Percentiles rank a stretch among this genome's conserved stretches.
Conservation (phyloP, 2,888 invertebrate species). For the Eugnorisma glareosa region DNA sequence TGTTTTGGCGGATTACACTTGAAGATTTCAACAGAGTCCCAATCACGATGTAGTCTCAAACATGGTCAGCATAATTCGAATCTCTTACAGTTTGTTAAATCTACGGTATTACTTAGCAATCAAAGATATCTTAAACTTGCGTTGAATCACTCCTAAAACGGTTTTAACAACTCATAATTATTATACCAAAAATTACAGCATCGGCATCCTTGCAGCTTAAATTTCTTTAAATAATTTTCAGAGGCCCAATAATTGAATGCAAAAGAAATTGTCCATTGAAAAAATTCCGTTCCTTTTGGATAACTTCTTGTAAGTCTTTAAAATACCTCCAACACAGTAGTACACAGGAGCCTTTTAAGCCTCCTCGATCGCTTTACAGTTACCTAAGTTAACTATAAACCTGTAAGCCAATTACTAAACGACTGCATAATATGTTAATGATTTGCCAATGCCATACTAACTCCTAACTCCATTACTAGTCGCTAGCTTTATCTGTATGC, state of each 20-base stretch:
- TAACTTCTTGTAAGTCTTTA: not conserved
- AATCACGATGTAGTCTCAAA: too few relatives aligned
- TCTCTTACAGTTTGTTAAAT: not conserved
- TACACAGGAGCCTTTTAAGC: slow-evolving; percentile 7
- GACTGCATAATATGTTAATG: slow-evolving; percentile 62
- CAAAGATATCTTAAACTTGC: too few relatives aligned
- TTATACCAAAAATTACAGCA: too few relatives aligned
- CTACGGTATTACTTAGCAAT: not conserved
- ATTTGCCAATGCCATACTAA: slow-evolving; percentile 59
- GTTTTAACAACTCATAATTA: too few relatives aligned
- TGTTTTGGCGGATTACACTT: not conserved
- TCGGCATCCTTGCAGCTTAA: too few relatives aligned
- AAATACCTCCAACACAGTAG: not conserved
- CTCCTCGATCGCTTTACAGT: slow-evolving; percentile 37
- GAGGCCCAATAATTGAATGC: not conserved
- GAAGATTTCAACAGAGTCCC: too few relatives aligned
- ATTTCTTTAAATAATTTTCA: not conserved
- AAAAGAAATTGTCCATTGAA: not conserved
- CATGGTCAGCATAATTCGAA: not conserved
- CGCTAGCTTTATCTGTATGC: slow-evolving; percentile 54
- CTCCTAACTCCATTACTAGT: slow-evolving; percentile 55
- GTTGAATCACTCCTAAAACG: not conserved
- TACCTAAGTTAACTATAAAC: slow-evolving; percentile 45
- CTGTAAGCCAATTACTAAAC: slow-evolving; percentile 60
- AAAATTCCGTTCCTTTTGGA: not conserved